Conservation (phyloP, 2,113 vertebrate species). For the Xenopus borealis region DNA sequence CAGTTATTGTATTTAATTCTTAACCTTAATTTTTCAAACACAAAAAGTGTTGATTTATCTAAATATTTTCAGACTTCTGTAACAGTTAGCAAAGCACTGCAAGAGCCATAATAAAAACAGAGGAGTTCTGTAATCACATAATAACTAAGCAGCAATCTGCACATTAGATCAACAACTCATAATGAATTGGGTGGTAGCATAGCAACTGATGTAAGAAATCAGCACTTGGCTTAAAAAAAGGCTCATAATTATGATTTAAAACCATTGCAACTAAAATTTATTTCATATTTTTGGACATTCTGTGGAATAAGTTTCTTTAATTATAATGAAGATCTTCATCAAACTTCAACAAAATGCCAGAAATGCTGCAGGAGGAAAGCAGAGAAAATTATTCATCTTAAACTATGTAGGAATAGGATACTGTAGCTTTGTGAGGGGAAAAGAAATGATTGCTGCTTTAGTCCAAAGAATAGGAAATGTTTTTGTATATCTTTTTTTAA, state of each 20-base stretch:
- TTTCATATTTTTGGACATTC: not conserved
- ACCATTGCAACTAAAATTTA: not conserved
- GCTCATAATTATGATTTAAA: slow-evolving; percentile 5
- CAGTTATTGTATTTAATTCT: too few relatives aligned
- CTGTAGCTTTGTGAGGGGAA: too few relatives aligned
- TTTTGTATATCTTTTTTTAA: too few relatives aligned
- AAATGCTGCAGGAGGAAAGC: not conserved
- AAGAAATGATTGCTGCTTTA: too few relatives aligned
- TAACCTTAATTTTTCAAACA: too few relatives aligned
- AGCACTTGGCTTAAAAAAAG: not conserved
- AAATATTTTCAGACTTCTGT: not conserved
- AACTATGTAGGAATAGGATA: too few relatives aligned
- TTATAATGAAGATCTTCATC: not conserved
- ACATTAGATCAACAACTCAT: slow-evolving; percentile 5
- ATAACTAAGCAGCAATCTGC: slow-evolving; percentile 3
- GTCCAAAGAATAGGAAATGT: too few relatives aligned
- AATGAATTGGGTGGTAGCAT: slow-evolving; percentile 4
- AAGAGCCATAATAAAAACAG: not conserved
- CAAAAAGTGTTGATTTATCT: too few relatives aligned
- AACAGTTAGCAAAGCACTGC: not conserved
- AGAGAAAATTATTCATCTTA: not conserved
- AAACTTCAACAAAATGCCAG: not conserved
- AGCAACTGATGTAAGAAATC: slow-evolving; percentile 11
- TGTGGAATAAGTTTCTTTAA: not conserved
- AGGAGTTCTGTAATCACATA: not conserved